Conservation (phyloP, 1,140 invertebrate species). For the Palaemon carinicauda region DNA sequence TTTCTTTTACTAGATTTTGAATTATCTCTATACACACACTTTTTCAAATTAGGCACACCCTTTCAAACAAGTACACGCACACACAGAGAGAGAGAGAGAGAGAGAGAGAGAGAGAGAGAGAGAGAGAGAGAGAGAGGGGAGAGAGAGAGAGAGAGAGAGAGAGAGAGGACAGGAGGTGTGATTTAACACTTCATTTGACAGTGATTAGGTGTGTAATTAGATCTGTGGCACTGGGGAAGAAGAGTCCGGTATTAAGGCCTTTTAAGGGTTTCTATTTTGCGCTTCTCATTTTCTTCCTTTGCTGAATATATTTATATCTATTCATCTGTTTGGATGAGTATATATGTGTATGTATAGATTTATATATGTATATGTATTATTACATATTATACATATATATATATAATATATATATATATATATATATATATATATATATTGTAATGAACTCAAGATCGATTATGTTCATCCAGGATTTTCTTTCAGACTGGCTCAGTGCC, state of each 20-base stretch:
- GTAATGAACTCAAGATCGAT: no score
- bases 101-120: conserved; percentile 12
- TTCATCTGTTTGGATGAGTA: no score
- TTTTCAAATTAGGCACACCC: conserved; percentile 13
- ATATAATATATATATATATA: no score
- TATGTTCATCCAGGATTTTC: no score
- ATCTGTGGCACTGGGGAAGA: background rate
- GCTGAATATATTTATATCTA: no score
- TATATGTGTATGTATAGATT: no score
- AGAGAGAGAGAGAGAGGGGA: background rate
- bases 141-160: conserved; percentile 7
- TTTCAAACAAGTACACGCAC: background rate
- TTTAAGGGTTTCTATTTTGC: background rate
- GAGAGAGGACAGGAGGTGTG: background rate
- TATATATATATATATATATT: no score
- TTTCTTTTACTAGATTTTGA: background rate
- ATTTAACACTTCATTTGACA: background rate
- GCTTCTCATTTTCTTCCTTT: background rate
- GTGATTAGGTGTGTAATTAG: background rate
- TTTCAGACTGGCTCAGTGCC: no score
- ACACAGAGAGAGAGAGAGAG: background rate
- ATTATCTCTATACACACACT: background rate
- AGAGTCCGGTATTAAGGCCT: background rate
- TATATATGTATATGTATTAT: no score
- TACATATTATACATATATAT: no score